Evolutionary conservation across 2,888 invertebrate genomes (phyloP).

Genomic region (Ischnura elegans): DNA sequence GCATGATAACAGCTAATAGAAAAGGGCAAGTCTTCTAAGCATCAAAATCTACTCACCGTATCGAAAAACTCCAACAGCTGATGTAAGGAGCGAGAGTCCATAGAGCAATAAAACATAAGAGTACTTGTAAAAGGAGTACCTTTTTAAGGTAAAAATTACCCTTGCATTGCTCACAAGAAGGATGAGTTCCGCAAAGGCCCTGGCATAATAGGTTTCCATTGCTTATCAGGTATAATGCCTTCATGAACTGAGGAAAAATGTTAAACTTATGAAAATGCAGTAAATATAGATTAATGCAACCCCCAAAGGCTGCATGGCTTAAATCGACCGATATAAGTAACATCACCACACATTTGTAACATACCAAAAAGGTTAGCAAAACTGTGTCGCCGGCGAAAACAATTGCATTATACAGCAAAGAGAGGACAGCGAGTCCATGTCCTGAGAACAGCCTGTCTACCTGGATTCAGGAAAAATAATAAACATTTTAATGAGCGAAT

Average conservation of each 20-base stretch:
- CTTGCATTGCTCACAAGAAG: constrained; percentile 52
- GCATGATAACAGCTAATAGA: no score
- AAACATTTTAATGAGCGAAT: no score
- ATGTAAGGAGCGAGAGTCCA: constrained; percentile 50
- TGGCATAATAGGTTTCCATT: constrained; percentile 58
- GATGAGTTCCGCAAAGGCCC: constrained; percentile 55
- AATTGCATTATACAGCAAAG: not conserved
- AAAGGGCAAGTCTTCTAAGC: no score
- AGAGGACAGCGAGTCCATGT: not conserved
- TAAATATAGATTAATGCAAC: not conserved
- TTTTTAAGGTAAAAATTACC: constrained; percentile 52
- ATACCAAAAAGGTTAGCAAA: not conserved
- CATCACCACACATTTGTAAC: not conserved
- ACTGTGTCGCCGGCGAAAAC: not conserved
- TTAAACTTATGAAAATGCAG: not conserved
- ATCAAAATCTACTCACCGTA: constrained; percentile 53
- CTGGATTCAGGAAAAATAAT: not conserved
- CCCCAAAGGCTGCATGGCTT: no score
- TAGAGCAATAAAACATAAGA: constrained; percentile 48
- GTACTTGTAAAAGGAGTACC: constrained; percentile 48
- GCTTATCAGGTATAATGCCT: not conserved
- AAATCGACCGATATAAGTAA: not conserved
- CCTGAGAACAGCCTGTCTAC: not conserved
- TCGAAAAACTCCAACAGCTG: constrained; percentile 54
- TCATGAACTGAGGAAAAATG: constrained; percentile 32